These are phyloP conservation scores for Aethina tumida DNA, from an alignment of 1,140 invertebrate genomes.

Conservation along the genomic window DNA sequence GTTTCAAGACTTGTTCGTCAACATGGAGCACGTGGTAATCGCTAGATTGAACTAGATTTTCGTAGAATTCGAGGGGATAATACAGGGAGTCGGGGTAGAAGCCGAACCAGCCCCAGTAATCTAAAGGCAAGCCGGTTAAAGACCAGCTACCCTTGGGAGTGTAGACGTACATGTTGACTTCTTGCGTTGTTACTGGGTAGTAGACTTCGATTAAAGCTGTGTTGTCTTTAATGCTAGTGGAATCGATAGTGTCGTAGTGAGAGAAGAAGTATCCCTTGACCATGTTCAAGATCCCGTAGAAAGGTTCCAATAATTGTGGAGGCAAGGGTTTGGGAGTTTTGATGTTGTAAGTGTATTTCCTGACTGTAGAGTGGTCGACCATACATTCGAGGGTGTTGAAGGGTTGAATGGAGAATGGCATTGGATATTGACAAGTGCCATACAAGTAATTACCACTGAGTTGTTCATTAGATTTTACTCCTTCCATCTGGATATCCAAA, in stretches of 20 bases:
- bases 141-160: constrained; percentile 10
- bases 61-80: constrained; percentile 9
- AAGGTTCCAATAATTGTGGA: constrained; percentile 11
- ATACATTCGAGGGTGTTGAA: constrained; percentile 14
- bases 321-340: constrained; percentile 20
- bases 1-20: not conserved
- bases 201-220: constrained; percentile 7
- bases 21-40: constrained; percentile 14
- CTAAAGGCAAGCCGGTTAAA: constrained; percentile 11
- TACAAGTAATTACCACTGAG: constrained; percentile 13
- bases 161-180: constrained; percentile 11
- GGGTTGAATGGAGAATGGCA: constrained; percentile 9
- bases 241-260: constrained; percentile 7
- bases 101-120: constrained; percentile 6
- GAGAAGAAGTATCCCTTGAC: constrained; percentile 8
- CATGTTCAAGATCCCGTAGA: constrained; percentile 4
- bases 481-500: constrained; percentile 18
- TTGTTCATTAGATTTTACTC: constrained; percentile 19
- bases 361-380: constrained; percentile 12
- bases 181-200: constrained; percentile 10
- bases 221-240: constrained; percentile 9
- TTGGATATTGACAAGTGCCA: constrained; percentile 11
- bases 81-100: constrained; percentile 7
- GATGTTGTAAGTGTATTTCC: constrained; percentile 20
- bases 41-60: constrained; percentile 7